Evolutionary conservation across 2,888 invertebrate genomes (phyloP), one percentile per base, ranked within the genome.

Genomic region (Drosophila pegasa): DNA sequence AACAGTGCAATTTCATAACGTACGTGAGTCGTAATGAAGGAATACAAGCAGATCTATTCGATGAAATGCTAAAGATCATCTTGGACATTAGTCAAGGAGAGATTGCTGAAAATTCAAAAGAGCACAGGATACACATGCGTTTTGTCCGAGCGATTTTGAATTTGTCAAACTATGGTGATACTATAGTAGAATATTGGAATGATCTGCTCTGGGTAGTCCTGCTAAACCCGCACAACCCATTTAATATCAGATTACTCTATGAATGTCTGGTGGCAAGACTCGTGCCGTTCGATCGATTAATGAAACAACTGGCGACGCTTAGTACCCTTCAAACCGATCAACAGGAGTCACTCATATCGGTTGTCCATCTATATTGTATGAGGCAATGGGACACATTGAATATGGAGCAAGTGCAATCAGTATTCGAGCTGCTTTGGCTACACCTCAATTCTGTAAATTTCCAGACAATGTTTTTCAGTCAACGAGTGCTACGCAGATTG

Each of bases 181-280:
- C 7, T 18, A n/a, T 33, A 18, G 18, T 31, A n/a, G n/a, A 18
- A 2, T 45, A 37, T 37, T 45, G 20, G 43, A 29, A 27, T 29
- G 20, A 45, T 5, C 29, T 29, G 16, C 20, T 61, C 2, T 61
- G 35, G 62, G 10, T n/a, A 3, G 27, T 16, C 16, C 10, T 61
- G 7, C 10, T 61, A 2, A 27, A 27, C 8, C 20, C 43, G 9
- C 61, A 8, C 1, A 61, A 61, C 6, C 43, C 10, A 14, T 16
- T n/a, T 8, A 61, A 61, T 10, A 60, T 60, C 3, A 10, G 3
- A 10, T 37, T 35, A 5, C 35, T 61, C 2, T 61, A 22, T 6
- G 62, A 61, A 61, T 61, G 29, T 45, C 5, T 61, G 2, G 20
- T 60, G 2, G 60, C 60, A 14, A 43, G 10, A 29, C 5, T 35